A percentile compares a stretch with the other conserved stretches of the same genome.
Conservation (phyloP, 1,140 invertebrate genomes). For the Uloborus diversus region DNA sequence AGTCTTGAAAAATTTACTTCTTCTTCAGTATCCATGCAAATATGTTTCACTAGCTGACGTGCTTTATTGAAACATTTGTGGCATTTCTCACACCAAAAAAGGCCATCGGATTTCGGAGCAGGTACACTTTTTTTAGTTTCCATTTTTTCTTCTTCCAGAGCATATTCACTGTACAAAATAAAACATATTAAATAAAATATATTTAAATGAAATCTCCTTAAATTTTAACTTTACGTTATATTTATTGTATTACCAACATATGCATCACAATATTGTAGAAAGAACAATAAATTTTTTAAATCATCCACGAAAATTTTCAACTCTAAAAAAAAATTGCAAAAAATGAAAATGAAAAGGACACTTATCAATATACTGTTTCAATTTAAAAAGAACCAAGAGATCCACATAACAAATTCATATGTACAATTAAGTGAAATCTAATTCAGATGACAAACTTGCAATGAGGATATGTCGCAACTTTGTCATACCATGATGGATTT, state of each 20-base stretch:
- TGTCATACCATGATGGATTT: too few species aligned
- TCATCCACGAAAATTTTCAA: neutral
- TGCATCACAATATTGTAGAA: neutral
- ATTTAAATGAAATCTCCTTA: neutral
- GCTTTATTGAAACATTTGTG: constrained; percentile 20
- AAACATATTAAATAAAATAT: neutral
- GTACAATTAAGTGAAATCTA: too few species aligned
- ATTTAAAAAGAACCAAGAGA: too few species aligned
- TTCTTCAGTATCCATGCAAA: constrained; percentile 1
- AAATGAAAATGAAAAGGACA: too few species aligned
- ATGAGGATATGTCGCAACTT: too few species aligned
- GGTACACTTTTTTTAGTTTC: too few species aligned
- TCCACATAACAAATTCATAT: too few species aligned
- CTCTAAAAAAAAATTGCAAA: too few species aligned
- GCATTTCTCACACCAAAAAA: constrained; percentile 35
- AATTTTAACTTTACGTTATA: neutral
- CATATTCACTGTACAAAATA: neutral
- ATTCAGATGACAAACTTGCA: too few species aligned
- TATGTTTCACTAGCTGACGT: constrained; percentile 21
- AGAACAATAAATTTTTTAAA: neutral
- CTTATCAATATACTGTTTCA: too few species aligned
- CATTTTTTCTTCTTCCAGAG: constrained; percentile 13
- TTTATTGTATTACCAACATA: neutral
- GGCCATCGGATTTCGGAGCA: neutral
- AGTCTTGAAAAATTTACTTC: neutral